Conservation (phyloP, 2,888 invertebrate species). For the Netelia melanura region DNA sequence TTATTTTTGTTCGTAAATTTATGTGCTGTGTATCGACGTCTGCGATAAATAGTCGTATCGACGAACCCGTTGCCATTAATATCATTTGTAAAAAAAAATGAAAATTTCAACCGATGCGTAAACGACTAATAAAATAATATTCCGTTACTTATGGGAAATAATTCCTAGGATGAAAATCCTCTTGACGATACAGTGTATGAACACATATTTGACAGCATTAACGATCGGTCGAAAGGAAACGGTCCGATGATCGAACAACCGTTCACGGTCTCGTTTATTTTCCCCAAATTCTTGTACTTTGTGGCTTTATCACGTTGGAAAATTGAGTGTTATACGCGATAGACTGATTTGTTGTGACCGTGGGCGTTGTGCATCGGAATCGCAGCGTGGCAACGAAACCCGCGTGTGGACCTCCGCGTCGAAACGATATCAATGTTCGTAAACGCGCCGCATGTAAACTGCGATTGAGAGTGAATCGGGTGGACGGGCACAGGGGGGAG, state of each 20-base stretch:
- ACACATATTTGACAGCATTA: neutral
- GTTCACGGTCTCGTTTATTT: conserved; percentile 16
- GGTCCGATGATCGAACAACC: conserved; percentile 17
- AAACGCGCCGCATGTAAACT: conserved; percentile 21
- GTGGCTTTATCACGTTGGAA: conserved; percentile 43
- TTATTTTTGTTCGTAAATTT: neutral
- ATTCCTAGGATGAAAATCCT: neutral
- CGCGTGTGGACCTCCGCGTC: conserved; percentile 15
- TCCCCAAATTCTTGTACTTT: conserved; percentile 44
- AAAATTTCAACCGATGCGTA: neutral
- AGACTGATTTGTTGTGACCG: conserved; percentile 47
- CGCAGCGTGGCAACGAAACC: conserved; percentile 17
- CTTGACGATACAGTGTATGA: neutral
- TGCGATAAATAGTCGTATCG: neutral
- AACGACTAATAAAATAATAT: neutral
- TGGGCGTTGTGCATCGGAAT: neutral
- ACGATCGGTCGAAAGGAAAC: neutral
- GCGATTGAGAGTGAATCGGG: conserved; percentile 71
- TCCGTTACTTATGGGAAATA: too few species aligned
- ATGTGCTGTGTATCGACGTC: neutral
- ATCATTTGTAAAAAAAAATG: neutral
- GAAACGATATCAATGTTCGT: conserved; percentile 49
- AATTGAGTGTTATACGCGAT: conserved; percentile 38
- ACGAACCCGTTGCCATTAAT: neutral
- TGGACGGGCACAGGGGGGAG: conserved; percentile 64